A percentile compares a stretch with the other conserved stretches of the same genome.
Evolutionary conservation across 1,140 invertebrate genomes (phyloP).

Genomic region (Nebria ingens): DNA sequence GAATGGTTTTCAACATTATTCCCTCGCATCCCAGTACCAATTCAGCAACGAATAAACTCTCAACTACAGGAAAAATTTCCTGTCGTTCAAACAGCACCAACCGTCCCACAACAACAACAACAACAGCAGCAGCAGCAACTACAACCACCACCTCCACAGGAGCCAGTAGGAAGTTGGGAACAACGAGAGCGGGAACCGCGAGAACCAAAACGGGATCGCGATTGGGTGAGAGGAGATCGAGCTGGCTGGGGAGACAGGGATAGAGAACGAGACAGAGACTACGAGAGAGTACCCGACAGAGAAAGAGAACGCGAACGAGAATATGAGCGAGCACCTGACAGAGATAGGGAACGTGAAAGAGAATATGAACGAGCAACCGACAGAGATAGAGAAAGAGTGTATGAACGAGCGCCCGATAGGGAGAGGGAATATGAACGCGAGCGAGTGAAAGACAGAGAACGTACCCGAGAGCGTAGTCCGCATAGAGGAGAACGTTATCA

Average conservation of each 20-base stretch:
- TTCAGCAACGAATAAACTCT: conserved; percentile 83
- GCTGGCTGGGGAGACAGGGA: conserved; percentile 32
- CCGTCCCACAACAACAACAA: conserved; percentile 21
- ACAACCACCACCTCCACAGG: conserved; percentile 13
- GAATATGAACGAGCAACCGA: conserved; percentile 13
- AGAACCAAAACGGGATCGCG: conserved; percentile 30
- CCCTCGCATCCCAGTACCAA: conserved; percentile 97
- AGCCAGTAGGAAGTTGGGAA: not conserved
- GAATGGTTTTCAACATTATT: conserved; percentile 98
- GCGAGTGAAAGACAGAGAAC: not conserved
- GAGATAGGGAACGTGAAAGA: conserved; percentile 16
- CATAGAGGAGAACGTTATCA: not conserved
- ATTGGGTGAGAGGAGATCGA: conserved; percentile 32
- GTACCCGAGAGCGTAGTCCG: not conserved
- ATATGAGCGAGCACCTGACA: conserved; percentile 18
- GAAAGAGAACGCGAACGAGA: conserved; percentile 15
- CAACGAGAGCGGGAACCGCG: conserved; percentile 21
- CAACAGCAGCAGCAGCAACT: conserved; percentile 21
- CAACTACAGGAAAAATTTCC: conserved; percentile 38
- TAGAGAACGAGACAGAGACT: conserved; percentile 16
- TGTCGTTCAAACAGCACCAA: conserved; percentile 13
- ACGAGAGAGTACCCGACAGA: conserved; percentile 17
- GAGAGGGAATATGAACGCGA: not conserved
- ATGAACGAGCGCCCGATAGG: not conserved
- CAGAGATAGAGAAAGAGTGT: conserved; percentile 4